These are phyloP conservation scores for Trichopria drosophilae DNA, from an alignment of 2,888 invertebrate species.

Conservation along the genomic window DNA sequence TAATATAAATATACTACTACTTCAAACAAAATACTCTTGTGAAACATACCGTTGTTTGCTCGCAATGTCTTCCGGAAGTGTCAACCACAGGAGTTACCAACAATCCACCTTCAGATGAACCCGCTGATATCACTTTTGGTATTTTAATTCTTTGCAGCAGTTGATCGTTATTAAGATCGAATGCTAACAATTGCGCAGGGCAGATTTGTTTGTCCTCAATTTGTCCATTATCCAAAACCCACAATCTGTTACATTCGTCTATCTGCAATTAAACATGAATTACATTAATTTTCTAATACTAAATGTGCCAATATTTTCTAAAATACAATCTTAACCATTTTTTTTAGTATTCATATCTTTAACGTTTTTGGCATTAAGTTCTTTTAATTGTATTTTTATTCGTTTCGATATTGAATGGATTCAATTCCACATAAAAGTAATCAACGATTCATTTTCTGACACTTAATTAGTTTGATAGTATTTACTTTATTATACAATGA, in stretches of 20 bases:
- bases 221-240: slow-evolving; percentile 60
- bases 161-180: slow-evolving; percentile 64
- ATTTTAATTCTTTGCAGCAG: slow-evolving; percentile 42
- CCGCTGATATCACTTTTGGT: slow-evolving; percentile 32
- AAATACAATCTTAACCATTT: no score
- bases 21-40: no score
- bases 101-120: slow-evolving; percentile 31
- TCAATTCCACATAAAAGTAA: no score
- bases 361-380: no score
- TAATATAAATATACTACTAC: no score
- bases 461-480: no score
- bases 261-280: slow-evolving; percentile 45
- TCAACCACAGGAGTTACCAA: slow-evolving; percentile 42
- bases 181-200: slow-evolving; percentile 71
- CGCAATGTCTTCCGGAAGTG: slow-evolving; percentile 27
- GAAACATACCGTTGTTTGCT: slow-evolving; percentile 32
- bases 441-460: no score
- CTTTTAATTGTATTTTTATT: no score
- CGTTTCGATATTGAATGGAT: no score
- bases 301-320: slow-evolving; percentile 69
- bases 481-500: no score
- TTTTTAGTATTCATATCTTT: no score
- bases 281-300: no score
- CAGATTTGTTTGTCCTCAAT: slow-evolving; percentile 65
- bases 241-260: slow-evolving; percentile 44